Evolutionary conservation across 2,797 vertebrate species (phyloP), one percentile per base, ranked within the genome.

Genomic region (Nannoperca obscura): DNA sequence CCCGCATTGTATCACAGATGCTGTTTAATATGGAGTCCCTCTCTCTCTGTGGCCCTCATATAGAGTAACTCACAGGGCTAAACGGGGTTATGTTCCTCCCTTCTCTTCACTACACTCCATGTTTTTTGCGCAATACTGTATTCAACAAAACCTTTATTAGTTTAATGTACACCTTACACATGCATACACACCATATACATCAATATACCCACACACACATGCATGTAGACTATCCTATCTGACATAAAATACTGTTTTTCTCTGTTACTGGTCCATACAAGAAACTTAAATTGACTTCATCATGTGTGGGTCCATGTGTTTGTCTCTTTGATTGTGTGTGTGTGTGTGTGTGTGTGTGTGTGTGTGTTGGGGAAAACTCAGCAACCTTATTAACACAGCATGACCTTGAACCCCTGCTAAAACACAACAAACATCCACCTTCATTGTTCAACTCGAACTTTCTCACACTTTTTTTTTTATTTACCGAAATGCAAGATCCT

Each of bases 1-100:
- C 91, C 89, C 65, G 88, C 92, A 93, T 94, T 95, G 94, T 95
- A 84, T 91, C 83, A 58, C 81, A 82, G 89, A 87, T 87, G 88
- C 91, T 91, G 88, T 88, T 92, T 93, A 90, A 94, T 91, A 92
- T 88, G 90, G 90, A 93, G 86, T 88, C 84, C 86, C 77, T 78
- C 90, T 88, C 86, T 76, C 86, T 76, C 78, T 72, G 75, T 80
- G 84, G 80, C 71, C 74, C 78, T 86, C 67, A 72, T 76, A 77
- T 77, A 62, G 62, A 58, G 74, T 76, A 67, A 71, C 64, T 71
- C 85, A 38, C 42, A 17, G 50, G 49, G 22, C 59, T 69, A 67
- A 80, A 83, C 36, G 30, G 54, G 58, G 69, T 86, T 74, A 68
- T 78, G 63, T 20, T 50, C 52, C 42, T 72, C 49, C 47, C 49